phyloP scores from a whole-genome alignment of 2,797 vertebrate species.

The Epinephelus coioides region DNA sequence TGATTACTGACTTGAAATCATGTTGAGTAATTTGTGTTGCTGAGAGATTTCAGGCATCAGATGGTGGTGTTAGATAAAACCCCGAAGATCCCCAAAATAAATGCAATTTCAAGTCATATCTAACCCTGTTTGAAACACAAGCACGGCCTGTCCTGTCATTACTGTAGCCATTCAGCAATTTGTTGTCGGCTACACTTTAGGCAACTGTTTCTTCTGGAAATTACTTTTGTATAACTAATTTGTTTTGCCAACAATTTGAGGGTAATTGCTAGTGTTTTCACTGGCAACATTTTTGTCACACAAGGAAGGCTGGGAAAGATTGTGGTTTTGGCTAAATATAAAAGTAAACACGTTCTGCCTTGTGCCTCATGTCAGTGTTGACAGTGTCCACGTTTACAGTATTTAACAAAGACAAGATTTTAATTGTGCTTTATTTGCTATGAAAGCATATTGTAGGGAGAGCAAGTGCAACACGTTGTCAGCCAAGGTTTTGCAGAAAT shows the following conservation, averaged over 20 bases:
- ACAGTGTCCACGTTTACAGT: neutral
- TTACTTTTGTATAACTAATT: neutral
- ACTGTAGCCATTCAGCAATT: neutral
- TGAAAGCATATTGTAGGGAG: neutral
- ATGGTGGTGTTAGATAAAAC: neutral
- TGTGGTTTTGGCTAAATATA: neutral
- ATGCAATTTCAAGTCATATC: neutral
- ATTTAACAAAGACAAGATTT: neutral
- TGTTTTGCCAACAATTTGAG: neutral
- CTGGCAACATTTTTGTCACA: neutral
- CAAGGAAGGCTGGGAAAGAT: neutral
- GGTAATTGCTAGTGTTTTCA: neutral
- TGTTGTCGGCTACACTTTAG: neutral
- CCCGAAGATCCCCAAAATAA: neutral
- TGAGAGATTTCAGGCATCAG: conserved; percentile 5
- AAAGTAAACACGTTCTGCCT: neutral
- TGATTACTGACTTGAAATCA: conserved; percentile 16
- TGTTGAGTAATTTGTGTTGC: conserved; percentile 8
- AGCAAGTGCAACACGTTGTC: neutral
- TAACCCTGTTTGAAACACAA: neutral
- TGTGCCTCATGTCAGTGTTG: neutral
- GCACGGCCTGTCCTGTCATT: neutral
- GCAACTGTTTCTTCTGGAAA: neutral
- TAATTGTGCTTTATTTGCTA: neutral
- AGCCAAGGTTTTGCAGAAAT: neutral